These are phyloP conservation scores for Philaethria dido DNA, from an alignment of 2,888 invertebrate genomes.

Conservation along the genomic window DNA sequence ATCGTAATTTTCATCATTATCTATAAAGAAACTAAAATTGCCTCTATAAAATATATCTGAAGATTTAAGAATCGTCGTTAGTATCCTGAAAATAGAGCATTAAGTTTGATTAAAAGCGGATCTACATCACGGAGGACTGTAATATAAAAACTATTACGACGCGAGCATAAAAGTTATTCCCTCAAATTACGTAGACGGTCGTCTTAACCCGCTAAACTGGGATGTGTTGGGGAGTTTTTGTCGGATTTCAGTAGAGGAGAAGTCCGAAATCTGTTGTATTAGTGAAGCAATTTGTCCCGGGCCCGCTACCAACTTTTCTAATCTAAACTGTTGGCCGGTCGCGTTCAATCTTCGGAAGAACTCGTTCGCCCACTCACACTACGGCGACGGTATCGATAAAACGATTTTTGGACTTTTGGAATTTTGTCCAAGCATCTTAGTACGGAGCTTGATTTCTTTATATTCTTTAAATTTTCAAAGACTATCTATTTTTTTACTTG, in stretches of 20 bases:
- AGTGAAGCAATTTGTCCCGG: slow-evolving; percentile 78
- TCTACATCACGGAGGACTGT: slow-evolving; percentile 31
- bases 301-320: slow-evolving; percentile 76
- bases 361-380: slow-evolving; percentile 51
- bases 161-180: slow-evolving; percentile 43
- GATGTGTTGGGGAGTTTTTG: slow-evolving; percentile 60
- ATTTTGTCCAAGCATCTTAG: slow-evolving; percentile 13
- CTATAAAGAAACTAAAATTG: slow-evolving; percentile 13
- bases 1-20: neutral
- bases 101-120: slow-evolving; percentile 37
- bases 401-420: slow-evolving; percentile 16
- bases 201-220: slow-evolving; percentile 42
- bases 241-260: slow-evolving; percentile 54
- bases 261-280: slow-evolving; percentile 76
- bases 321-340: slow-evolving; percentile 75
- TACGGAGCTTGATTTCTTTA: neutral
- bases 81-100: slow-evolving; percentile 30
- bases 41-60: slow-evolving; percentile 19
- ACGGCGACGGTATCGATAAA: slow-evolving; percentile 41
- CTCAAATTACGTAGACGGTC: slow-evolving; percentile 43
- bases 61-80: slow-evolving; percentile 29
- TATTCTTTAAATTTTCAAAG: neutral
- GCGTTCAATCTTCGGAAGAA: slow-evolving; percentile 68
- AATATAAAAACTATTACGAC: slow-evolving; percentile 47
- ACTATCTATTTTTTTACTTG: neutral